Evolutionary conservation across 2,113 vertebrate species (phyloP).

Genomic region (Emydocephalus ijimae): DNA sequence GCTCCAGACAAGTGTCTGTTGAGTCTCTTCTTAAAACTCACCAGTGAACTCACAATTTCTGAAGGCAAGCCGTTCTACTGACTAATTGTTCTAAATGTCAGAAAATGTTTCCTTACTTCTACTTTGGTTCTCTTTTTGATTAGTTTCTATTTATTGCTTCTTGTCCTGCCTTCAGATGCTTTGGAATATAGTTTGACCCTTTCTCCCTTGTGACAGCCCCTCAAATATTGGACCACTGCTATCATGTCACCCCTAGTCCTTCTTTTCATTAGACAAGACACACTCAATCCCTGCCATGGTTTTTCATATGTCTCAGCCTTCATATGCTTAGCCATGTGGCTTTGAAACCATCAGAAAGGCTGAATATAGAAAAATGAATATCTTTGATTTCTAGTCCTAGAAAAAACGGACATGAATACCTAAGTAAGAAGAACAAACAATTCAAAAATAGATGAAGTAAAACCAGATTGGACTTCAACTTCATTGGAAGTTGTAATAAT

Average conservation of each 20-base stretch:
- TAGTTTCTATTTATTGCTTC: neutral
- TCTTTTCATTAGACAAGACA: neutral
- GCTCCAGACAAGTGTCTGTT: neutral
- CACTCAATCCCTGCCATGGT: neutral
- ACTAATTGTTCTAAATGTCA: neutral
- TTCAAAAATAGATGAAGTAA: neutral
- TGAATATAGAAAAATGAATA: neutral
- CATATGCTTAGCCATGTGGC: neutral
- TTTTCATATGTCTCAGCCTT: neutral
- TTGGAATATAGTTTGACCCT: neutral
- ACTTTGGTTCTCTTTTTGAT: neutral
- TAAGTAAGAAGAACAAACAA: neutral
- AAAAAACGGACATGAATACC: neutral
- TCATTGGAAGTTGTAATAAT: neutral
- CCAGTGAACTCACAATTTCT: neutral
- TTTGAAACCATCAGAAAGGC: neutral
- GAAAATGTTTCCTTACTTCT: neutral
- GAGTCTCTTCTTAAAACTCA: no score
- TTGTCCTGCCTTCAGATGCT: neutral
- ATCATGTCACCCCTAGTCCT: neutral
- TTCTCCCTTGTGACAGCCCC: neutral
- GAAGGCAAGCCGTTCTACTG: neutral
- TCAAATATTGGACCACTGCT: neutral
- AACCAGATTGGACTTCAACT: neutral
- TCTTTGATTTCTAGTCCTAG: neutral